Base-by-base conservation (phyloP, 1,140 invertebrate species). In the Hesperophylax magnus region DNA sequence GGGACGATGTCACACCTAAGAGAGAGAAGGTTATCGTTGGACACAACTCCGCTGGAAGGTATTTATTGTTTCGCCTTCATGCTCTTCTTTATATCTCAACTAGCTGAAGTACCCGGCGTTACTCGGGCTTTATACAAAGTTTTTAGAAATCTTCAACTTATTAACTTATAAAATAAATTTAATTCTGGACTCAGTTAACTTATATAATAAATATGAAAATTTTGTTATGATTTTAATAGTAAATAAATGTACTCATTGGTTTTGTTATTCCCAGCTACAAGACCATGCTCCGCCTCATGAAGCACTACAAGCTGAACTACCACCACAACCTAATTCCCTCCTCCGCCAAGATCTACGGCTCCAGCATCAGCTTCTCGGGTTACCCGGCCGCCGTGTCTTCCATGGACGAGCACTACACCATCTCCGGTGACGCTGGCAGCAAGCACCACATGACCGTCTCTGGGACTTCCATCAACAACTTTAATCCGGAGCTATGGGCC, bases 331-430 rank as follows among this genome's bases (percentile, higher is more conserved):
- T 92, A 0, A 89, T 91, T 53, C 85, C 89, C 9, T 81, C 88
- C 5, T 91, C 93, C 14, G 92, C 94, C 31, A 85, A 89, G 2
- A 93, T 95, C 24, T 93, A 95, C 1, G 95, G 94, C 0, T 87
- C 91, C 5, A 91, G 92, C 8, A 92, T 96, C 77, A 92, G 93
- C 9, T 97, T 98, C 88, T 95, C 97, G 1, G 95, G 97, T 0
- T 98, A 98, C 87, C 97, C 97, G 0, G 97, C 96, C 17, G 92
- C 94, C 0, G 85, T 98, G 1, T 94, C 94, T 52, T 98, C 97
- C 34, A 94, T 95, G 63, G 97, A 98, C 87, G 97, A 98, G 85
- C 97, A 95, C 87, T 98, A 98, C 86, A 86, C 92, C 8, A 85
- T 93, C 6, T 88, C 88, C 54, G 91, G 92, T 11, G 80, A 85